Evolutionary conservation across 2,113 vertebrate species (phyloP), one percentile per base, ranked within the genome.

Genomic region (Cebidichthys violaceus): DNA sequence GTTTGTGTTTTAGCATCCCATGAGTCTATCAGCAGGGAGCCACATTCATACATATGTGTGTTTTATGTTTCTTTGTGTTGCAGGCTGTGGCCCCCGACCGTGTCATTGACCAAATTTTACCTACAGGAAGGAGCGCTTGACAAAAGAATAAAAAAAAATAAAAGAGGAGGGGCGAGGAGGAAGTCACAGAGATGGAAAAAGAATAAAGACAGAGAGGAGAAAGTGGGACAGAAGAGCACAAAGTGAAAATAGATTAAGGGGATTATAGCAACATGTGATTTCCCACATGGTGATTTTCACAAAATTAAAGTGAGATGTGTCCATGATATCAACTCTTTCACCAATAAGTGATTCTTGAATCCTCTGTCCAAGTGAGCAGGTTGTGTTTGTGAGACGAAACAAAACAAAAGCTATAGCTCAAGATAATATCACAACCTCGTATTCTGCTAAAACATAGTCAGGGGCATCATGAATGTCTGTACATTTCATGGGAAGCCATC

Each of bases 81-180:
- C 29, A 47, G 75, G 11, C 66, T 70, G 29, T 55, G 54, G 29
- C 15, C 29, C 31, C 54, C 27, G 18, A 47, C 57, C 0, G 27
- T 47, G 57, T 47, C 29, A 47, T 62, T 74, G 45, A 61, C 27
- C 39, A 33, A 45, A 74, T 18, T 15, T 47, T n/a, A 35, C 17
- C 41, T 29, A 33, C 41, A 62, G 57, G 57, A 62, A 62, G 57
- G 29, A 61, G 20, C 8, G 8, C 29, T 31, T 74, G 18, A 47
- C 41, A 74, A 61, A 35, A 47, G 27, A 62, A 61, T 33, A 59
- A 29, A 45, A 24, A 24, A 74, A 62, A 35, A n/a, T 62, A 61
- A 62, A 61, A n/a, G 39, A n/a, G 14, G 24, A 41, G 14, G 50
- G 35, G n/a, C 33, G 24, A 60, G 27, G 27, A 27, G 37, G 70